Percentiles rank a stretch among this genome's conserved stretches.
phyloP scores from a whole-genome alignment of 2,797 vertebrate genomes.

The Lithobates sylvaticus region DNA sequence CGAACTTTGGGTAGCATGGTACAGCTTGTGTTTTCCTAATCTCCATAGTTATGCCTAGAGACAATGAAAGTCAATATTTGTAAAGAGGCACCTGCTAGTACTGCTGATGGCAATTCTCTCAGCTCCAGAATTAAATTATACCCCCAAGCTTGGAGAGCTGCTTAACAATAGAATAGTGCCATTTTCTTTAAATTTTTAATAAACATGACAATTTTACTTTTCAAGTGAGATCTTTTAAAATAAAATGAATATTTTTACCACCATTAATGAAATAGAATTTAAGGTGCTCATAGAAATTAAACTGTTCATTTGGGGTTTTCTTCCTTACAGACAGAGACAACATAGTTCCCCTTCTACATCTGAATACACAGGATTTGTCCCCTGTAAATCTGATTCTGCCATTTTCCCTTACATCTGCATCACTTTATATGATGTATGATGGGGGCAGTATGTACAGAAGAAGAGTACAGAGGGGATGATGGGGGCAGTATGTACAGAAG shows the following conservation, averaged over 20 bases:
- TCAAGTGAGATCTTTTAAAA: not conserved
- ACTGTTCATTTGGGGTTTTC: too few relatives aligned
- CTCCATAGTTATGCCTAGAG: conserved; percentile 30
- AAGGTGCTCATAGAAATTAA: too few relatives aligned
- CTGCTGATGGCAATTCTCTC: conserved; percentile 30
- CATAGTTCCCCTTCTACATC: too few relatives aligned
- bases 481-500: too few relatives aligned
- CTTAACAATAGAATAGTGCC: conserved; percentile 2
- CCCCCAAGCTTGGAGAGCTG: not conserved
- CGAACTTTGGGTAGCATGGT: not conserved
- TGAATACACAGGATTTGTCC: too few relatives aligned
- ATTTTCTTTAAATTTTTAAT: conserved; percentile 23
- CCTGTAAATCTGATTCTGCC: too few relatives aligned
- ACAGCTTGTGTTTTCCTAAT: conserved; percentile 21
- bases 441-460: too few relatives aligned
- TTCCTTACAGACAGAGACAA: too few relatives aligned
- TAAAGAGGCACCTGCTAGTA: conserved; percentile 34
- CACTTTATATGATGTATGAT: too few relatives aligned
- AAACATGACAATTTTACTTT: conserved; percentile 26
- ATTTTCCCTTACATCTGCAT: too few relatives aligned
- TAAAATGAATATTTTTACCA: not conserved
- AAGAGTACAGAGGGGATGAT: too few relatives aligned
- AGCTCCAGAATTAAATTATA: conserved; percentile 16
- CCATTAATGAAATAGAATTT: too few relatives aligned
- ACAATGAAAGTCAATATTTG: conserved; percentile 46